Base-by-base conservation (phyloP, 2,888 invertebrate genomes). In the Drosophila neotestacea region DNA sequence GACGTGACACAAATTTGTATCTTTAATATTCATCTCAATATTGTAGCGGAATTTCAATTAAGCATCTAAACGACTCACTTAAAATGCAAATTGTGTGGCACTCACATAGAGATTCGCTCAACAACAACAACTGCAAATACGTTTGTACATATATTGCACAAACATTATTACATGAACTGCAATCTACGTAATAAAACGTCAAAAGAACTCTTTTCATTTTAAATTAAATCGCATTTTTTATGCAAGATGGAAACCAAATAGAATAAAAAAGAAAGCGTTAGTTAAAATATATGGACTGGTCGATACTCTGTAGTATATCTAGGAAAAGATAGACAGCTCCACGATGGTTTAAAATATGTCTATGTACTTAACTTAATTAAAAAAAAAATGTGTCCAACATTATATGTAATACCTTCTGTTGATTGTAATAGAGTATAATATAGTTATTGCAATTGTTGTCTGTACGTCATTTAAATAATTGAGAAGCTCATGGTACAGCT, bases 1-100 rank as follows among this genome's bases (percentile, higher is more conserved):
- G 50, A 60, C 27, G 44, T 65, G 77, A 70, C 63, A 64, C 56
- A 64, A 62, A 85, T 82, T 62, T 54, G 39, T 65, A 42, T 56
- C 67, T 71, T 69, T 38, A 56, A 74, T 87, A 70, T 83, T 68
- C 68, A 81, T 77, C 72, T 71, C 54, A 63, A 79, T 74, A 64
- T 74, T 64, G 71, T 67, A 61, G 61, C 38, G 66, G 61, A 60
- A 69, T 75, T 79, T 79, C 88, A 84, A 84, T 84, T 84, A 89
- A 51, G 85, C 79, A 51, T 28, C 88, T 81, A 85, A 83, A 81
- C 89, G 79, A 89, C 67, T 81, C 88, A 89, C 89, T 84, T 89
- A 70, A 89, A 84, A 84, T 84, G 89, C 89, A 84, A 84, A 89
- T 89, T 87, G 79, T 68, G 71, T 74, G 51, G 46, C 72, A 70